Evolutionary conservation across 1,140 invertebrate genomes (phyloP).

Genomic region (Zaprionus vittiger): DNA sequence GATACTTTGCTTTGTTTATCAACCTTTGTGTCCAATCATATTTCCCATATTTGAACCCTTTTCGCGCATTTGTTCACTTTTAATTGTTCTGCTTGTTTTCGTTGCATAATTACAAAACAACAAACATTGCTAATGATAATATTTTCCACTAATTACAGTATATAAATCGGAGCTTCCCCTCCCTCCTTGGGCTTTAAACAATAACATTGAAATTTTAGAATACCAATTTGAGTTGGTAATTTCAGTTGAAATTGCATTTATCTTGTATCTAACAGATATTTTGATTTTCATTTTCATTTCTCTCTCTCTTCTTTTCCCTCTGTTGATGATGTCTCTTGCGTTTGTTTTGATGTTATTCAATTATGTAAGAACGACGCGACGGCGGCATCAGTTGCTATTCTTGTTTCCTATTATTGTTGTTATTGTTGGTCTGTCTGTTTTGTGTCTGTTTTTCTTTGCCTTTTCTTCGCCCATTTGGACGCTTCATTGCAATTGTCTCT

Average conservation of each 20-base stretch:
- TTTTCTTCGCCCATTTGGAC: slow-evolving; percentile 29
- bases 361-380: slow-evolving; percentile 57
- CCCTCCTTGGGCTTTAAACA: not conserved
- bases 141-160: slow-evolving; percentile 9
- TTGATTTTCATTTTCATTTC: slow-evolving; percentile 65
- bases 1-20: slow-evolving; percentile 4
- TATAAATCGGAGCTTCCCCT: not conserved
- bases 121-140: not conserved
- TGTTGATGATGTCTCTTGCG: slow-evolving; percentile 29
- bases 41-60: not conserved
- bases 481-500: slow-evolving; percentile 64
- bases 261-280: slow-evolving; percentile 55
- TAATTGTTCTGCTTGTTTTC: slow-evolving; percentile 73
- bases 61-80: slow-evolving; percentile 51
- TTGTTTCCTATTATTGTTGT: slow-evolving; percentile 34
- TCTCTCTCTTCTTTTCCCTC: not conserved
- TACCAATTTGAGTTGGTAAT: slow-evolving; percentile 19
- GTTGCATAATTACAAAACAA: slow-evolving; percentile 37
- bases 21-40: not conserved
- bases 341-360: slow-evolving; percentile 75
- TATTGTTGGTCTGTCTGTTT: slow-evolving; percentile 12
- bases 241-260: slow-evolving; percentile 50
- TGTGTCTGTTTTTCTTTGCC: slow-evolving; percentile 33
- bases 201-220: slow-evolving; percentile 40
- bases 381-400: slow-evolving; percentile 46